phyloP scores from a whole-genome alignment of 2,113 vertebrate genomes.

The Cyprinodon variegatus region DNA sequence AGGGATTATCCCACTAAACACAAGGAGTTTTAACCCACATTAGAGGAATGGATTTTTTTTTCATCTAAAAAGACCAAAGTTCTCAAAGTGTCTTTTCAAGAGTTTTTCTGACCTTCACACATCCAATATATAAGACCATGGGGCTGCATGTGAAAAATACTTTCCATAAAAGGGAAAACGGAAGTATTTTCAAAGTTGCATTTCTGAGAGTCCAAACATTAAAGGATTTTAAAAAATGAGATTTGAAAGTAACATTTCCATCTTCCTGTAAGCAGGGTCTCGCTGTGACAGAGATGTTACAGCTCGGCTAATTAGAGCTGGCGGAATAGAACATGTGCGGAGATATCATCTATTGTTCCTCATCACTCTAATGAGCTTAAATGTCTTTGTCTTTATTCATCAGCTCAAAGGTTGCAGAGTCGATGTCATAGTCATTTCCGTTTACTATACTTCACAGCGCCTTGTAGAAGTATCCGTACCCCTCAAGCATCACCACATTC shows the following conservation, averaged over 20 bases:
- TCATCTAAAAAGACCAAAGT: constrained; percentile 68
- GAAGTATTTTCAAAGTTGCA: constrained; percentile 16
- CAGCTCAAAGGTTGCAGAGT: constrained; percentile 66
- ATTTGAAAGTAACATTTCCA: constrained; percentile 74
- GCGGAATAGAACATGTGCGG: constrained; percentile 62
- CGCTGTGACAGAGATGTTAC: constrained; percentile 71
- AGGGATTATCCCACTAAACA: constrained; percentile 66
- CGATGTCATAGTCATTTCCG: constrained; percentile 29
- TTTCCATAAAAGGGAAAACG: constrained; percentile 21
- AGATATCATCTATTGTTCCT: constrained; percentile 76
- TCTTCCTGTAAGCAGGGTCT: constrained; percentile 44
- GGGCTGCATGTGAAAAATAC: constrained; percentile 37
- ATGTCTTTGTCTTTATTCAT: constrained; percentile 75
- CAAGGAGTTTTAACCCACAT: constrained; percentile 56
- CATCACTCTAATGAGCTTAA: constrained; percentile 77
- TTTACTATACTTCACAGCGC: constrained; percentile 27
- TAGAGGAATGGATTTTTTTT: constrained; percentile 33
- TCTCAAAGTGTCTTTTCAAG: constrained; percentile 39
- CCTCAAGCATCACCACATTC: not conserved
- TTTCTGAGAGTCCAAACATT: constrained; percentile 45
- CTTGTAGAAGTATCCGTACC: not conserved
- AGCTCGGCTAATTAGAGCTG: constrained; percentile 71
- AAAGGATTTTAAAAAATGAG: constrained; percentile 46
- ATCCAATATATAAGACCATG: not conserved
- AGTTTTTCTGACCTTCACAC: constrained; percentile 35